Evolutionary conservation across 2,797 vertebrate species (phyloP).

Genomic region (Melanotaenia pygmaea): DNA sequence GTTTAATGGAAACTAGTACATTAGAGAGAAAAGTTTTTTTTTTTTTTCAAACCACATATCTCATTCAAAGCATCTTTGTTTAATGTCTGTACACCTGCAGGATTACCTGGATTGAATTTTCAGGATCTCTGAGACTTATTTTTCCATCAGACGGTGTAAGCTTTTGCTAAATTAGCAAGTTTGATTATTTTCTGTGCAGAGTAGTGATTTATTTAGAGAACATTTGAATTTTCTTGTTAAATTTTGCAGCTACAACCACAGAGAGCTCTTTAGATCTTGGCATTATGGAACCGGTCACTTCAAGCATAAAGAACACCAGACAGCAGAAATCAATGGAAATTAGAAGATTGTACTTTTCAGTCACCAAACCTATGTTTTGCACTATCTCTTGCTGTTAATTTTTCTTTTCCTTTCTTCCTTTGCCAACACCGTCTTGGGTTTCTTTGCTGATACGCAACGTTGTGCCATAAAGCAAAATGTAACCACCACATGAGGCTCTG

Average conservation of each 20-base stretch:
- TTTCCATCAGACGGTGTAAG: background rate
- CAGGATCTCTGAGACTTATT: background rate
- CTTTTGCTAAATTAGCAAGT: no score
- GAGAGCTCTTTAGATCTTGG: no score
- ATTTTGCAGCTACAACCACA: no score
- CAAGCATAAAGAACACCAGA: background rate
- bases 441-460: background rate
- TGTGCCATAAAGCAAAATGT: background rate
- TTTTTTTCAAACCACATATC: background rate
- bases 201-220: no score
- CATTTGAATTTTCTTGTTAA: no score
- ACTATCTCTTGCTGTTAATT: background rate
- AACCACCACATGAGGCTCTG: background rate
- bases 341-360: background rate
- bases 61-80: background rate
- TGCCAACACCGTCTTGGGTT: background rate
- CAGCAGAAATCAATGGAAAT: background rate
- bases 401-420: background rate
- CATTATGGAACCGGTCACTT: background rate
- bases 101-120: background rate
- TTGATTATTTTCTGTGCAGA: no score
- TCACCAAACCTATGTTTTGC: background rate
- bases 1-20: no score
- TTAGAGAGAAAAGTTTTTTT: no score
- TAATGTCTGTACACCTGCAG: no score